phyloP scores from a whole-genome alignment of 53 echinoderm and acorn worm genomes.

The Holothuria leucospilota region DNA sequence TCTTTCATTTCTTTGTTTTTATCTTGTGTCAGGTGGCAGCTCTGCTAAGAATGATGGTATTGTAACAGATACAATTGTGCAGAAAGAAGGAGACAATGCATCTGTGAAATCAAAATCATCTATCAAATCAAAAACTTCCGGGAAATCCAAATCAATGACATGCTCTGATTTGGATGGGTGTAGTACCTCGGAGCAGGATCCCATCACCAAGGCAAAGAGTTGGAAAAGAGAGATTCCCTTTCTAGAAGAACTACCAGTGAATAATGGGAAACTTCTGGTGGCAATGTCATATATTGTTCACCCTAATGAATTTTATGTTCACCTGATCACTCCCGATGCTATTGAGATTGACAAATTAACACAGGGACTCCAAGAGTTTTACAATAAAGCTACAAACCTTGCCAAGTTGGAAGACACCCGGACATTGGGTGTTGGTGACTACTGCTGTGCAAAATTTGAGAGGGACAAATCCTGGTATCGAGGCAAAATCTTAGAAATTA shows the following conservation, averaged over 20 bases:
- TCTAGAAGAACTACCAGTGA: constrained; percentile 23
- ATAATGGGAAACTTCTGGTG: constrained; percentile 57
- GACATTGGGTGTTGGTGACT: constrained; percentile 39
- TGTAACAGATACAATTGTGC: no score
- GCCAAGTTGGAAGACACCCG: constrained; percentile 2
- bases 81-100: no score
- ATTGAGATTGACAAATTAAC: constrained; percentile 73
- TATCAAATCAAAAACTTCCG: no score
- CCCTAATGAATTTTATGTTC: constrained; percentile 88
- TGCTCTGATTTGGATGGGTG: no score
- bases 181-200: no score
- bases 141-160: no score
- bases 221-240: neutral
- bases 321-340: constrained; percentile 69
- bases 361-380: constrained; percentile 69
- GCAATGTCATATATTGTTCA: constrained; percentile 83
- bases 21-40: no score
- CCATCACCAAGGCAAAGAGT: neutral
- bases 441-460: constrained; percentile 73
- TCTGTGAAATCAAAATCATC: no score
- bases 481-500: constrained; percentile 63
- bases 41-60: no score
- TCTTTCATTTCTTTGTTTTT: no score
- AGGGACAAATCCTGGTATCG: constrained; percentile 83
- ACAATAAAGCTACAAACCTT: constrained; percentile 38